Evolutionary conservation across 2,888 invertebrate species (phyloP).

Genomic region (Hypolimnas misippus): DNA sequence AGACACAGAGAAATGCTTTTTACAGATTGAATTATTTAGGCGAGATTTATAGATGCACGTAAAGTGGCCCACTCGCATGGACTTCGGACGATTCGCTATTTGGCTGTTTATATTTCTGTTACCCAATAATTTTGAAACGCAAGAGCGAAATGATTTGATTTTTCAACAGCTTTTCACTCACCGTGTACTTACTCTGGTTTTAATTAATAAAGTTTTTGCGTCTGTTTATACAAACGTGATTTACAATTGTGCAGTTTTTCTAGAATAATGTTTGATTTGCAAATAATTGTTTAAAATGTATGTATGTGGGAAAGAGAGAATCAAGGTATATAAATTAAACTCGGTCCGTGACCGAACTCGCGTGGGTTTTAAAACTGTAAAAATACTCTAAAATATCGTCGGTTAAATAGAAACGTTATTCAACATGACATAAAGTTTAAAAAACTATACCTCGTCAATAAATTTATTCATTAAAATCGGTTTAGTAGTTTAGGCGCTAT

Average conservation of each 20-base stretch:
- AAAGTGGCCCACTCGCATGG: constrained; percentile 17
- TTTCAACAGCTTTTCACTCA: constrained; percentile 9
- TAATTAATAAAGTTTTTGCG: constrained; percentile 2
- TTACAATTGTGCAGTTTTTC: neutral
- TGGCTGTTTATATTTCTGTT: constrained; percentile 25
- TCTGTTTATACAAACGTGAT: neutral
- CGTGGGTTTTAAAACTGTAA: no score
- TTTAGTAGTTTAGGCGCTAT: no score
- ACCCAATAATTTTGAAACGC: constrained; percentile 24
- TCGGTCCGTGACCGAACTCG: no score
- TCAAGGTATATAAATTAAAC: no score
- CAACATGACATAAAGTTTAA: no score
- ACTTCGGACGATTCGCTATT: neutral
- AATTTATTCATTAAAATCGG: no score
- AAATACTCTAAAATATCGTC: no score
- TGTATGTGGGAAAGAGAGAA: no score
- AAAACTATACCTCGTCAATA: no score
- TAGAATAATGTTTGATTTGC: neutral
- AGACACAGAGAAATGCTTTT: no score
- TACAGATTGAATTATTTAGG: constrained; percentile 1
- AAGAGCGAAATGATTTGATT: neutral
- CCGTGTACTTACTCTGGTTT: neutral
- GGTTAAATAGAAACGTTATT: no score
- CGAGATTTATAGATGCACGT: neutral
- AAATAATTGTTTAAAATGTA: no score